Evolutionary conservation across 2,888 invertebrate species (phyloP).

Genomic region (Phrixothrix hirtus): DNA sequence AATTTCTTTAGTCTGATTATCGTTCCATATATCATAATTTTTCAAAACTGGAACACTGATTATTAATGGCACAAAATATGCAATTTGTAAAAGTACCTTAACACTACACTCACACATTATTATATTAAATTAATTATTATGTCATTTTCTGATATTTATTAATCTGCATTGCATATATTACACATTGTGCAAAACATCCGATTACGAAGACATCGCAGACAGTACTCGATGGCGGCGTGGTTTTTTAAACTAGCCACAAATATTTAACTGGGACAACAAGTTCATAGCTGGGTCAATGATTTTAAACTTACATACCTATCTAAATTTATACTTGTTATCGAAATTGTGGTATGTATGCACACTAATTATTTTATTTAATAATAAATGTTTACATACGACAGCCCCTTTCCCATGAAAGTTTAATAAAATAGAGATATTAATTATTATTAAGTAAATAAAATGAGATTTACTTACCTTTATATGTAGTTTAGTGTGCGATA

Average conservation of each 20-base stretch:
- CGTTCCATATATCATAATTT: conserved; percentile 43
- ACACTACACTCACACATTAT: conserved; percentile 4
- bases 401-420: too few species aligned
- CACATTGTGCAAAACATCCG: conserved; percentile 8
- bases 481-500: too few species aligned
- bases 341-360: too few species aligned
- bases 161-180: not conserved
- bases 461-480: too few species aligned
- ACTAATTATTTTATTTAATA: too few species aligned
- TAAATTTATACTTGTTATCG: too few species aligned
- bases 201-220: conserved; percentile 3
- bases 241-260: conserved; percentile 10
- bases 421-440: too few species aligned
- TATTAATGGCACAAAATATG: conserved; percentile 11
- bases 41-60: conserved; percentile 19
- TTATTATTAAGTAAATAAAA: too few species aligned
- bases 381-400: too few species aligned
- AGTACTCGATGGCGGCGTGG: conserved; percentile 8
- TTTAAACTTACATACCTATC: not conserved
- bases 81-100: not conserved
- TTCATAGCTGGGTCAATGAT: conserved; percentile 21
- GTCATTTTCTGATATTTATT: too few species aligned
- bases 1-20: conserved; percentile 8
- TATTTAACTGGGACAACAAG: conserved; percentile 15
- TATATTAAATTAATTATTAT: too few species aligned